Evolutionary conservation across 2,797 vertebrate species (phyloP).

Genomic region (Sebastes trivittatus): DNA sequence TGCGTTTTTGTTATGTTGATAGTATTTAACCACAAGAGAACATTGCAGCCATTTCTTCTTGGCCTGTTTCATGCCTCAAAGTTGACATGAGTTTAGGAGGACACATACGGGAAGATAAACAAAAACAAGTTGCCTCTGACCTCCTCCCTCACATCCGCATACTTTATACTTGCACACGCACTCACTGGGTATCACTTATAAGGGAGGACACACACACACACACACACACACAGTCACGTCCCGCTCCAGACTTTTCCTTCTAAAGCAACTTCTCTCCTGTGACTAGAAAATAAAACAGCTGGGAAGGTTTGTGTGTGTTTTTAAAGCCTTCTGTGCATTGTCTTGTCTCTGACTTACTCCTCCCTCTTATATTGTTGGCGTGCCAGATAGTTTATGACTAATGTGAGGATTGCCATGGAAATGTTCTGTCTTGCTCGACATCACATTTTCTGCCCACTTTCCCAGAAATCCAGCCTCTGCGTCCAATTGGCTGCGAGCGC

Average conservation of each 20-base stretch:
- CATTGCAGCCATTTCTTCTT: background rate
- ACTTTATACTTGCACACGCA: background rate
- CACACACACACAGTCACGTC: slow-evolving; percentile 18
- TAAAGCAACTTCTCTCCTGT: background rate
- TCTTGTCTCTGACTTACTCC: slow-evolving; percentile 15
- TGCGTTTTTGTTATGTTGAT: background rate
- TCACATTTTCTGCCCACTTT: slow-evolving; percentile 61
- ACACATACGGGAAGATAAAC: slow-evolving; percentile 12
- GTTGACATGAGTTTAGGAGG: background rate
- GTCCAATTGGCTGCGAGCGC: slow-evolving; percentile 50
- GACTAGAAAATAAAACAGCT: background rate
- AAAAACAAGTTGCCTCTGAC: slow-evolving; percentile 36
- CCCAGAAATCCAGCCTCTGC: slow-evolving; percentile 62
- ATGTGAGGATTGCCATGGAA: slow-evolving; percentile 63
- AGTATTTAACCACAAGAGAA: background rate
- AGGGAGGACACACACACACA: slow-evolving; percentile 12
- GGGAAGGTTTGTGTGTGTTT: background rate
- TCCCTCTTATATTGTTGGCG: slow-evolving; percentile 9
- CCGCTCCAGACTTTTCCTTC: slow-evolving; percentile 25
- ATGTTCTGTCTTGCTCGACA: slow-evolving; percentile 60
- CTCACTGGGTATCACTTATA: background rate
- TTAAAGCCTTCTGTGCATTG: slow-evolving; percentile 1
- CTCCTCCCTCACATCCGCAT: slow-evolving; percentile 50
- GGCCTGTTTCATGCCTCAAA: background rate
- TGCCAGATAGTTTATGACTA: slow-evolving; percentile 62